Evolutionary conservation across 2,888 invertebrate genomes (phyloP).

Genomic region (Torymus aiolomorphi): DNA sequence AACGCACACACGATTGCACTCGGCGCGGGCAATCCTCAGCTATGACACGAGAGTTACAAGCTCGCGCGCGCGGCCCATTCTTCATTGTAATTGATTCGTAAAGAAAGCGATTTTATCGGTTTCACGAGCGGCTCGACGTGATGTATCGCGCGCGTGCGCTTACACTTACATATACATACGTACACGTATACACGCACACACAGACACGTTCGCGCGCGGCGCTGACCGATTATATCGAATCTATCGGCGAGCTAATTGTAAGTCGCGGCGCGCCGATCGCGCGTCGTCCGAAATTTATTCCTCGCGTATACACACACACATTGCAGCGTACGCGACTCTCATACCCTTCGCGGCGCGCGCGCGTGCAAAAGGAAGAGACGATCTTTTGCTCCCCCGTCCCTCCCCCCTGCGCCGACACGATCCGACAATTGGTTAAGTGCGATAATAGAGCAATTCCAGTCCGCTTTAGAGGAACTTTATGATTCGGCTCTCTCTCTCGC

Average conservation of each 20-base stretch:
- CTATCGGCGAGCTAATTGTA: slow-evolving; percentile 51
- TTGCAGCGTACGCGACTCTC: too few relatives aligned
- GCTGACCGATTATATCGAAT: slow-evolving; percentile 47
- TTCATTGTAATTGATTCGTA: slow-evolving; percentile 58
- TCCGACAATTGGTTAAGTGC: slow-evolving; percentile 66
- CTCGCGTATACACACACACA: too few relatives aligned
- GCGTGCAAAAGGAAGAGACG: too few relatives aligned
- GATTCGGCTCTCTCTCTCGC: slow-evolving; percentile 60
- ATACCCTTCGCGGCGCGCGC: too few relatives aligned
- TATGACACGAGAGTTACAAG: slow-evolving; percentile 41
- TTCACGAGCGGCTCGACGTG: slow-evolving; percentile 38
- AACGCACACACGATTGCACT: neutral
- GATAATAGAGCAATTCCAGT: slow-evolving; percentile 66
- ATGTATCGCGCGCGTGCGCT: slow-evolving; percentile 43
- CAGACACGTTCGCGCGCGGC: neutral
- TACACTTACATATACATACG: neutral
- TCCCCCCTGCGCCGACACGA: slow-evolving; percentile 53
- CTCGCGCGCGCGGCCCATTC: slow-evolving; percentile 11
- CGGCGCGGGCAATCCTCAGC: slow-evolving; percentile 3
- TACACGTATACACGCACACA: neutral
- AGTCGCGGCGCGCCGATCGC: slow-evolving; percentile 32
- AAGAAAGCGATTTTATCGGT: slow-evolving; percentile 57
- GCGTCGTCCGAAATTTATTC: slow-evolving; percentile 50
- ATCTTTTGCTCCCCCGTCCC: too few relatives aligned
- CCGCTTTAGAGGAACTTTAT: slow-evolving; percentile 67